These are phyloP conservation scores for Tarsius wallacei DNA, from an alignment of 2,797 vertebrate genomes.

Conservation along the genomic window DNA sequence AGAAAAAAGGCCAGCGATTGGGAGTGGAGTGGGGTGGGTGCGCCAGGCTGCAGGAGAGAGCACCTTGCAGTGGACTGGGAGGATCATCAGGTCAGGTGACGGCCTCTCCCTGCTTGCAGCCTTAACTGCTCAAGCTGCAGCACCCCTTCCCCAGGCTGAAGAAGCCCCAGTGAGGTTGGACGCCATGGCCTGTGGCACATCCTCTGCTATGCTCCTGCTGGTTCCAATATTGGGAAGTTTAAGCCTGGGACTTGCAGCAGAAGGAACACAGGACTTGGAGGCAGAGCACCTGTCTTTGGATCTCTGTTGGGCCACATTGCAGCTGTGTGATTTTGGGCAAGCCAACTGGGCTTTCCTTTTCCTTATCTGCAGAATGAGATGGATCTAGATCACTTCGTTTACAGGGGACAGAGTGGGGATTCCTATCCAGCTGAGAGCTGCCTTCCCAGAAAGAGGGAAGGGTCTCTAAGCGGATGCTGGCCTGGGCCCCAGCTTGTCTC, in stretches of 20 bases:
- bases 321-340: not conserved
- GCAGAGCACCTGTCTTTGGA: not conserved
- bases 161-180: not conserved
- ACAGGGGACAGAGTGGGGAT: not conserved
- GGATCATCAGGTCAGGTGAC: not conserved
- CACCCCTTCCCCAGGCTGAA: fast-evolving
- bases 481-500: not conserved
- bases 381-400: not conserved
- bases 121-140: not conserved
- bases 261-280: not conserved
- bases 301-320: not conserved
- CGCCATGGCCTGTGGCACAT: not conserved
- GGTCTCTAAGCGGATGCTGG: not conserved
- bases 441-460: not conserved
- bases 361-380: not conserved
- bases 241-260: not conserved
- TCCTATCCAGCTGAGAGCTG: not conserved
- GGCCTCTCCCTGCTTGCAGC: not conserved
- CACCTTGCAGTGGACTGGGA: not conserved
- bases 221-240: not conserved
- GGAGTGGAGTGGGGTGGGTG: no score
- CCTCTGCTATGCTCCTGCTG: fast-evolving
- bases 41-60: not conserved
- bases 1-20: not conserved
- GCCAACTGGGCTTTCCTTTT: not conserved